A percentile compares a stretch with the other conserved stretches of the same genome.
Conservation (phyloP, 2,888 invertebrate species). For the Nysson spinosus region DNA sequence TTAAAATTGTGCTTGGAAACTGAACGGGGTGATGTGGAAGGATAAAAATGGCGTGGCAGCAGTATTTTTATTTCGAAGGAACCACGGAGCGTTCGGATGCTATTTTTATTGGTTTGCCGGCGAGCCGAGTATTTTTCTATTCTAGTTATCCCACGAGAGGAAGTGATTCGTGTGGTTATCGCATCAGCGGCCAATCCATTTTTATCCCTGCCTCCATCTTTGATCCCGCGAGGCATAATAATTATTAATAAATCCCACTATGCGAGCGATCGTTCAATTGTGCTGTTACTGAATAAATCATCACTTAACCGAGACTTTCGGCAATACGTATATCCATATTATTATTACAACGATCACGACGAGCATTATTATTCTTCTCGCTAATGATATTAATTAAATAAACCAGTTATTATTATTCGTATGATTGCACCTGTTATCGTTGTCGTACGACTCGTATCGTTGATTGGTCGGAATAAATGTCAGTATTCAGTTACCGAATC, state of each 20-base stretch:
- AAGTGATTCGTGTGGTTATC: not conserved
- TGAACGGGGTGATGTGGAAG: not conserved
- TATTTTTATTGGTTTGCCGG: conserved; percentile 17
- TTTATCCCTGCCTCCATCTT: conserved; percentile 10
- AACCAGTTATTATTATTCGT: conserved; percentile 58
- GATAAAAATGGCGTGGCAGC: not conserved
- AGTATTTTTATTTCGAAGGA: not conserved
- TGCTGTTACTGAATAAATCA: conserved; percentile 47
- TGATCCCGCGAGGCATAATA: too few relatives aligned
- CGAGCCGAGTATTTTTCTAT: not conserved
- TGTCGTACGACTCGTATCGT: conserved; percentile 2
- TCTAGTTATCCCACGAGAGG: not conserved
- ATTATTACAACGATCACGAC: conserved; percentile 57
- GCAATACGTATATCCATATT: conserved; percentile 61
- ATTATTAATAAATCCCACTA: conserved; percentile 30
- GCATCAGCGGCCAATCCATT: conserved; percentile 38
- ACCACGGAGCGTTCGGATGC: not conserved
- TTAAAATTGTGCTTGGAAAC: too few relatives aligned
- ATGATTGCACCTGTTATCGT: conserved; percentile 46
- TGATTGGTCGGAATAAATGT: not conserved
- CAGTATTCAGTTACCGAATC: not conserved
- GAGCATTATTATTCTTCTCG: conserved; percentile 41
- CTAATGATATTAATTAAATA: conserved; percentile 61
- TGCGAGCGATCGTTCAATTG: conserved; percentile 38
- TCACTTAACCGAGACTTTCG: conserved; percentile 55